Evolutionary conservation across 2,797 vertebrate species (phyloP).

Genomic region (Enoplosus armatus): DNA sequence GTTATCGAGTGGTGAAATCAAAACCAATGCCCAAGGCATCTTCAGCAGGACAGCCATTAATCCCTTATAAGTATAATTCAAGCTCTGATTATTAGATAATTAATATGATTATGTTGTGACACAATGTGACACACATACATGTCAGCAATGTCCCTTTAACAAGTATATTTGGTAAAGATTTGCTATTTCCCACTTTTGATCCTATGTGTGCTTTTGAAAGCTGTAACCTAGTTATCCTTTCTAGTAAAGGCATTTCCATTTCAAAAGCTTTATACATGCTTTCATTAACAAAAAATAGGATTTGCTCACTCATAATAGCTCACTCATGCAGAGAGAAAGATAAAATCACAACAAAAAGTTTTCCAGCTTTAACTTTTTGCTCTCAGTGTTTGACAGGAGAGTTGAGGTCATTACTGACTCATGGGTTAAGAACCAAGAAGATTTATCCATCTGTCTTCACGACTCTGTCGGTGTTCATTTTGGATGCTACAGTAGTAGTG

Average conservation of each 20-base stretch:
- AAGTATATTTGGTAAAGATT: no score
- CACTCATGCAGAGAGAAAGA: conserved; percentile 9
- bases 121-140: no score
- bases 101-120: no score
- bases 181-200: background rate
- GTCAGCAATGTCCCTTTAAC: no score
- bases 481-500: conserved; percentile 7
- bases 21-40: background rate
- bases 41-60: no score
- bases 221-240: conserved; percentile 16
- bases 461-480: background rate
- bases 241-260: conserved; percentile 44
- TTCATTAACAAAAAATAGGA: conserved; percentile 29
- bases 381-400: background rate
- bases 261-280: conserved; percentile 38
- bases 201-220: conserved; percentile 1
- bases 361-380: conserved; percentile 1
- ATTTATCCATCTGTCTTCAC: background rate
- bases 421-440: background rate
- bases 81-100: background rate
- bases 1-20: background rate
- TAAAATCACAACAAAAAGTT: conserved; percentile 7
- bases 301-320: conserved; percentile 34
- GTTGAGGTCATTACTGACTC: conserved; percentile 9
- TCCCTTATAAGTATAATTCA: no score